Evolutionary conservation across 2,797 vertebrate genomes (phyloP), one percentile per base, ranked within the genome.

Genomic region (Argya squamiceps): DNA sequence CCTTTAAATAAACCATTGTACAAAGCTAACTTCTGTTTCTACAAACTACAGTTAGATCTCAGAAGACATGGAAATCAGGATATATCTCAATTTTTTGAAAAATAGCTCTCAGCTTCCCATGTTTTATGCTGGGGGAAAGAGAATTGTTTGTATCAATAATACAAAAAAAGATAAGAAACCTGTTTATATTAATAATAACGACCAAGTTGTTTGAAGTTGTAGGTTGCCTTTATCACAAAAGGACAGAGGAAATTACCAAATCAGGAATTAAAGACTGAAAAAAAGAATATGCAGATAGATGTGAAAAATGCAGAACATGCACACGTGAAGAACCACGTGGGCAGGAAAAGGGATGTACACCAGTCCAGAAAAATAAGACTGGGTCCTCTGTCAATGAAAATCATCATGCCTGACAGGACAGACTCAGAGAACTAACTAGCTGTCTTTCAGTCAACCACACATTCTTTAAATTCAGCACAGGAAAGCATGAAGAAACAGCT

Each of bases 311-410:
- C 2, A 24, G 30, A 55, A 26, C 15, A 17, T 69, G 15, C 12
- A n/a, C 8, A 15, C 24, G 19, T 11, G 34, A 21, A 44, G 8
- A 23, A 47, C 24, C 8, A 67, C 1, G 0, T 14, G 4, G 6
- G 0, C 11, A 34, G 14, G 15, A 59, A 73, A 5, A 59, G 6
- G 4, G 7, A n/a, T 50, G 69, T 82, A 17, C 11, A 20, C 1
- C 8, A 47, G 21, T 16, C 2, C 6, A 37, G n/a, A 75, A 70
- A 89, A 55, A 32, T 29, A 43, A 76, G 10, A 49, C 12, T 81
- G 13, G 3, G 5, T 21, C 47, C 7, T 73, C 43, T 47, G 6
- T 15, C 32, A 70, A 4, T 9, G 5, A 87, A 81, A 69, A 29
- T 69, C 32, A 22, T 5, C 12, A 11, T 39, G 4, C 5, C 16